Conservation (phyloP, 2,113 vertebrate species). For the Peucedramus taeniatus region DNA sequence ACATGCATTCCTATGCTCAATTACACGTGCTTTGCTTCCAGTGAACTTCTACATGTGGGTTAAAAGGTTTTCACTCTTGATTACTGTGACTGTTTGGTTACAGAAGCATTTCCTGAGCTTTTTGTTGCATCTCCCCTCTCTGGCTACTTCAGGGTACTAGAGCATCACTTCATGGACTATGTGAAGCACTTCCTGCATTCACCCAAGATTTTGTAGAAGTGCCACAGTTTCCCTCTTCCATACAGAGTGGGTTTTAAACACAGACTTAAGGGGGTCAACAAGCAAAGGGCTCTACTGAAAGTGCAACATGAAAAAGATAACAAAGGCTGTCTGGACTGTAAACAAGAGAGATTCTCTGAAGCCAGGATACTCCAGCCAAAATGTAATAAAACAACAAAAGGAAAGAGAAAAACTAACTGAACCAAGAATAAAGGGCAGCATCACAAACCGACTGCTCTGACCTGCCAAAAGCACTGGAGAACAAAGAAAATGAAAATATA, state of each 20-base stretch:
- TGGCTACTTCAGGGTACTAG: neutral
- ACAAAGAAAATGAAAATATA: slow-evolving; percentile 27
- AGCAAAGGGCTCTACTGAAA: neutral
- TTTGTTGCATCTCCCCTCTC: neutral
- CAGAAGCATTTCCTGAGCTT: neutral
- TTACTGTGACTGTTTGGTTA: neutral
- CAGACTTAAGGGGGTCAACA: neutral
- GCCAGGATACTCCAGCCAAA: neutral
- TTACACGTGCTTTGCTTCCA: neutral
- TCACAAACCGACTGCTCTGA: neutral
- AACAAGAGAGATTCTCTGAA: slow-evolving; percentile 21
- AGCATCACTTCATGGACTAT: neutral
- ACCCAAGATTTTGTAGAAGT: neutral
- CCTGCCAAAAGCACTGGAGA: neutral
- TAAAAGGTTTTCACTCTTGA: slow-evolving; percentile 12
- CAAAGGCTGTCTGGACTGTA: neutral
- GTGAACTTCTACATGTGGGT: neutral
- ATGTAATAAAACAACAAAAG: slow-evolving; percentile 46
- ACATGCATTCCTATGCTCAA: neutral
- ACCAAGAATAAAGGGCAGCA: slow-evolving; percentile 12
- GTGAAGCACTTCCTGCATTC: neutral
- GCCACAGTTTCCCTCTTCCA: neutral
- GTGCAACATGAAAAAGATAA: neutral
- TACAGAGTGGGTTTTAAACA: neutral
- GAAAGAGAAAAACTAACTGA: neutral